These are phyloP conservation scores for Pseudorectes ferrugineus DNA, from an alignment of 2,113 vertebrate species.

Conservation along the genomic window DNA sequence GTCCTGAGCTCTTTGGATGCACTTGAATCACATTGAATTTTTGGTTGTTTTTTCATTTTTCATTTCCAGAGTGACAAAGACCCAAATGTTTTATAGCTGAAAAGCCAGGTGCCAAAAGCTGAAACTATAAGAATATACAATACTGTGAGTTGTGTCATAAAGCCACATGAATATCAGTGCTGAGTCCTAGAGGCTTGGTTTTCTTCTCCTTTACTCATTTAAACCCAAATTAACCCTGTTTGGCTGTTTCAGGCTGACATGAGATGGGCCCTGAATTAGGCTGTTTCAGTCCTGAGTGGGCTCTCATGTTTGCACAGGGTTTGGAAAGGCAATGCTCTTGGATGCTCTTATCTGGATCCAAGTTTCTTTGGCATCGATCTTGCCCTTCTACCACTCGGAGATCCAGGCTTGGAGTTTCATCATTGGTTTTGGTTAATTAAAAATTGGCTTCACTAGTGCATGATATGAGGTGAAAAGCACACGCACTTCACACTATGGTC, in stretches of 20 bases:
- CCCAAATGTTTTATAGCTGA: neutral
- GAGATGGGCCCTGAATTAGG: neutral
- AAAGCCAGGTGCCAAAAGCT: neutral
- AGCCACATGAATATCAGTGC: neutral
- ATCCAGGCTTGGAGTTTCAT: neutral
- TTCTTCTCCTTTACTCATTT: neutral
- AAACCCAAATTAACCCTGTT: neutral
- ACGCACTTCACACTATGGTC: fast-evolving
- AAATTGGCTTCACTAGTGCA: neutral
- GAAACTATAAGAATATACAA: neutral
- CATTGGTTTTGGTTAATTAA: neutral
- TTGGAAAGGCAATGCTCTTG: neutral
- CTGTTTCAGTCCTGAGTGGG: neutral
- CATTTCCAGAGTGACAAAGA: neutral
- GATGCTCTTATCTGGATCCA: neutral
- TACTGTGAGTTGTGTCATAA: neutral
- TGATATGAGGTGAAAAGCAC: neutral
- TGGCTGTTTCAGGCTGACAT: neutral
- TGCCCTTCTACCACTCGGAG: neutral
- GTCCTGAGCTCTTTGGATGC: neutral
- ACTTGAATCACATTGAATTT: neutral
- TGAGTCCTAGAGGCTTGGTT: neutral
- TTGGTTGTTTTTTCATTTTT: neutral
- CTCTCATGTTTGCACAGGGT: neutral
- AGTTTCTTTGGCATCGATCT: neutral